A percentile compares a stretch with the other conserved stretches of the same genome.
These are phyloP conservation scores for Cariama cristata DNA, from an alignment of 2,113 vertebrate species.

Conservation along the genomic window DNA sequence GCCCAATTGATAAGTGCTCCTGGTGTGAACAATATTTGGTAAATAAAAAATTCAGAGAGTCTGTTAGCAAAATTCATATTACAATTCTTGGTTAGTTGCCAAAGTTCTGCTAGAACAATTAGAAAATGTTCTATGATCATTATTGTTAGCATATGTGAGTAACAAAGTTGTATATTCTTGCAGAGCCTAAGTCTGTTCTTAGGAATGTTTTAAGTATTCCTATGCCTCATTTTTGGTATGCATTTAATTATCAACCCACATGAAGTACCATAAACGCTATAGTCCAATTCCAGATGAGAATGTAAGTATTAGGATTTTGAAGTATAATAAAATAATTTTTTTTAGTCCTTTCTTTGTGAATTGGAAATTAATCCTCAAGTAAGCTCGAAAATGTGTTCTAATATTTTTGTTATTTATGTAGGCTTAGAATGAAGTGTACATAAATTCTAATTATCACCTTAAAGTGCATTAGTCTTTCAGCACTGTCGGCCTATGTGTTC, in stretches of 20 bases:
- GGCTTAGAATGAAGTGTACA: constrained; percentile 8
- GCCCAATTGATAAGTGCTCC: not conserved
- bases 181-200: not conserved
- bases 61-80: constrained; percentile 8
- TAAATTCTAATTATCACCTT: not conserved
- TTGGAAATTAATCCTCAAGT: not conserved
- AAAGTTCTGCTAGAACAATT: constrained; percentile 36
- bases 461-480: not conserved
- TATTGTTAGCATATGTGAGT: not conserved
- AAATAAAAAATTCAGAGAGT: not conserved
- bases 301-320: not conserved
- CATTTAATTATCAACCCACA: not conserved
- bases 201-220: not conserved
- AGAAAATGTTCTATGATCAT: not conserved
- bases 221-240: not conserved
- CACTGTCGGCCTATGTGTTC: not conserved
- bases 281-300: not conserved
- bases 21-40: not conserved
- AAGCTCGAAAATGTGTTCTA: not conserved
- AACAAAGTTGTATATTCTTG: not conserved
- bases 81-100: constrained; percentile 17
- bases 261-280: not conserved
- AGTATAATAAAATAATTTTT: not conserved
- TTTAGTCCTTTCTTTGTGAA: not conserved
- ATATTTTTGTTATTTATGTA: not conserved